Evolutionary conservation across 2,888 invertebrate species (phyloP).

Genomic region (Tetanocera ferruginea): DNA sequence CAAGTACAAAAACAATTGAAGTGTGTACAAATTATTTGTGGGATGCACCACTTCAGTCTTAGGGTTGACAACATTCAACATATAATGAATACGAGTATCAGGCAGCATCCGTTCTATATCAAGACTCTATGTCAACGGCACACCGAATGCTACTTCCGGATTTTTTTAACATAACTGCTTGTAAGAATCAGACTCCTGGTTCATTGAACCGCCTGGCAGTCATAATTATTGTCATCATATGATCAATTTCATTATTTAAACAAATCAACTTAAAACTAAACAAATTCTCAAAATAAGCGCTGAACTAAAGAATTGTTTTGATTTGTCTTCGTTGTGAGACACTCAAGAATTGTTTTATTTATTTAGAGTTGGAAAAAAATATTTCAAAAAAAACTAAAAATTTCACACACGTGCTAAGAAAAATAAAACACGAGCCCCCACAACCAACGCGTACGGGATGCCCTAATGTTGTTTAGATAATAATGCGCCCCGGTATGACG

Average conservation of each 20-base stretch:
- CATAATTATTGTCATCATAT: constrained; percentile 25
- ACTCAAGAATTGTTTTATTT: constrained; percentile 5
- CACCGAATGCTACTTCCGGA: too few species aligned
- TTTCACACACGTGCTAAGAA: constrained; percentile 11
- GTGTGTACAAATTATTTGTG: too few species aligned
- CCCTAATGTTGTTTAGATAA: constrained; percentile 17
- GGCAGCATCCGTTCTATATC: too few species aligned
- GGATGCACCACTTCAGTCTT: too few species aligned
- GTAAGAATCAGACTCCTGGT: background rate
- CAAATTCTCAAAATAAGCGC: background rate
- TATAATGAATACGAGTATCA: too few species aligned
- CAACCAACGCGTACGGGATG: background rate
- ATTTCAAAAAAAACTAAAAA: too few species aligned
- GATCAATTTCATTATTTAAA: constrained; percentile 13
- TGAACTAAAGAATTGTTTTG: background rate
- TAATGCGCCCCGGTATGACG: background rate
- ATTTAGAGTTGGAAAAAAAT: too few species aligned
- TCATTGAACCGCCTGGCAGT: background rate
- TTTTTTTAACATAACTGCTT: too few species aligned
- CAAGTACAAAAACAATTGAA: too few species aligned
- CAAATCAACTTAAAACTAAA: constrained; percentile 28
- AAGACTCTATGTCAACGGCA: too few species aligned
- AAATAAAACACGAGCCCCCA: background rate
- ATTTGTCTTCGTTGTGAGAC: constrained; percentile 14
- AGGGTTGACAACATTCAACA: too few species aligned